Base-by-base conservation (phyloP, 2,888 invertebrate genomes). In the Bugulina stolonifera region DNA sequence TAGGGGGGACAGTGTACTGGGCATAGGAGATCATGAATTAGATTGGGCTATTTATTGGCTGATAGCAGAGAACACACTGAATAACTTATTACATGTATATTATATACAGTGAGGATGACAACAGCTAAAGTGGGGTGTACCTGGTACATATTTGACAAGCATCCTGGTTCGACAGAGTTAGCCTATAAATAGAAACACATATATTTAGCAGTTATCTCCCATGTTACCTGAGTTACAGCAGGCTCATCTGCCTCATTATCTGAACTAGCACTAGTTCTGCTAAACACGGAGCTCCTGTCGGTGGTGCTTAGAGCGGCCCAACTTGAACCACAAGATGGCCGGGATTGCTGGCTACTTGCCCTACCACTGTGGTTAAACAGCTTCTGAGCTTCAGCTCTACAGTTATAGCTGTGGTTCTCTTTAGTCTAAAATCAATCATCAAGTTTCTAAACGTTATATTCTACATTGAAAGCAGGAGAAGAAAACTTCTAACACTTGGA, bases 321-420 rank as follows among this genome's bases (percentile, higher is more conserved):
- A n/a, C 64, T 64, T n/a, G 64, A 64, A 10, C 32, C 64, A 34
- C 64, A 64, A 5, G 64, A 64, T 10, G 64, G 64, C 27, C 27
- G 64, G 29, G 27, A 64, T 5, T 27, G 64, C 32, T 64, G 25
- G 32, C 64, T 64, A 34, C 32, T 10, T 5, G 10, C 43, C 18
- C 64, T 2, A 3, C 32, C 64, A 55, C 55, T 69, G 23, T 32
- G n/a, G 23, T 29, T 54, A 23, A 70, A 70, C 10, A 70, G 52
- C 52, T 54, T 70, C 29, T 70, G 70, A 23, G 54, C 70, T 43
- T 70, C 70, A 25, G 70, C 29, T 27, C 70, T n/a, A 54, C 70
- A 70, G 23, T 70, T 70, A 29, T 70, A 70, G 70, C 70, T 70
- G 52, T 70, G 70, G 23, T 70, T 70, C 32, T 70, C 70, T 54